Evolutionary conservation across 1,140 invertebrate species (phyloP).

Genomic region (Drosophila sechellia): DNA sequence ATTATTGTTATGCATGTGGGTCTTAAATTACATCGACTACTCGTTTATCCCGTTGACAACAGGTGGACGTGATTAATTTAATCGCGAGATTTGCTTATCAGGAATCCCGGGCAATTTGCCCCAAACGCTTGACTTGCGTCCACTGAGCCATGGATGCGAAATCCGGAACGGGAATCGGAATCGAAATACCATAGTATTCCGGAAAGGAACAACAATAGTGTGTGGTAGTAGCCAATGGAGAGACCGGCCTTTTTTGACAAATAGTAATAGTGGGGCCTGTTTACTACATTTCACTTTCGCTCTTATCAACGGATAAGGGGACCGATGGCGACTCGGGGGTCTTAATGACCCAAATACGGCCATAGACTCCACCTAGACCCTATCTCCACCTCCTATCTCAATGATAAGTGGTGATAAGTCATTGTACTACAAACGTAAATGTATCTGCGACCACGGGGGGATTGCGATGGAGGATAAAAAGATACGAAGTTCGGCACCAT

Average conservation of each 20-base stretch:
- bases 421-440: too few species aligned
- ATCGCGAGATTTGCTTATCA: slow-evolving; percentile 20
- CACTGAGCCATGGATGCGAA: slow-evolving; percentile 11
- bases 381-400: neutral
- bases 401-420: neutral
- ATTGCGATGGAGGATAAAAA: slow-evolving; percentile 1
- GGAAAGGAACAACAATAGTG: neutral
- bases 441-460: neutral
- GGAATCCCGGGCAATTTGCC: slow-evolving; percentile 10
- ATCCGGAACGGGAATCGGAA: slow-evolving; percentile 5
- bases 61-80: neutral
- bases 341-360: slow-evolving; percentile 50
- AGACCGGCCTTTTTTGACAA: neutral
- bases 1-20: slow-evolving; percentile 5
- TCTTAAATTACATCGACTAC: neutral
- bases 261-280: neutral
- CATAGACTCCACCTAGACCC: slow-evolving; percentile 4
- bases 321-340: neutral
- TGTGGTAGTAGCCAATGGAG: neutral
- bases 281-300: slow-evolving; percentile 47
- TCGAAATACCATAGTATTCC: neutral
- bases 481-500: neutral
- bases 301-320: slow-evolving; percentile 38
- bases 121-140: slow-evolving; percentile 5
- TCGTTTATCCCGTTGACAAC: neutral